phyloP scores from a whole-genome alignment of 2,113 vertebrate species.

The Odontophorus gujanensis region DNA sequence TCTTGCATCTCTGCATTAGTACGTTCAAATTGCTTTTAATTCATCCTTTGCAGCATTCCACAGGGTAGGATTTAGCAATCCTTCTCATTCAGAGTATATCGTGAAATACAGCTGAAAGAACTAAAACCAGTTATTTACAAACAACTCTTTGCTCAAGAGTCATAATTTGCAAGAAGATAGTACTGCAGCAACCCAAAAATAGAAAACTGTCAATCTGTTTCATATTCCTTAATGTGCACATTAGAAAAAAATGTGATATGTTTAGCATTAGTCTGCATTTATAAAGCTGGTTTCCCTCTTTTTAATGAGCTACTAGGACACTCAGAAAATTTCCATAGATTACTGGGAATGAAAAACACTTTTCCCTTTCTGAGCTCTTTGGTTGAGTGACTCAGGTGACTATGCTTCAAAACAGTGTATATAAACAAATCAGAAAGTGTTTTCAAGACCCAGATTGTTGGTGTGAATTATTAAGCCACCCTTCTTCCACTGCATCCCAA shows the following conservation, averaged over 20 bases:
- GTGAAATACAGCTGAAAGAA: neutral
- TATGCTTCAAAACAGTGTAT: neutral
- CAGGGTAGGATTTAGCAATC: neutral
- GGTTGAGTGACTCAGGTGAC: neutral
- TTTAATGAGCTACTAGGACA: neutral
- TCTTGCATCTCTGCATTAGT: neutral
- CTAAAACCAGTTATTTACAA: neutral
- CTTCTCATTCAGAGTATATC: neutral
- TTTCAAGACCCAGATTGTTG: neutral
- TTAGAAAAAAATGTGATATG: neutral
- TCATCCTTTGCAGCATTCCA: neutral
- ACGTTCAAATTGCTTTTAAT: neutral
- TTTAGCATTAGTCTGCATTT: neutral
- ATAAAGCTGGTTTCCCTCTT: neutral
- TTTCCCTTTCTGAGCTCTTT: neutral
- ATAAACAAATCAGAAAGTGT: slow-evolving; percentile 1
- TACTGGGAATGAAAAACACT: neutral
- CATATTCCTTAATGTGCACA: neutral
- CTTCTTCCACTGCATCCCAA: neutral
- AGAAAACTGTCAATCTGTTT: neutral
- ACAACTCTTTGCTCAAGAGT: neutral
- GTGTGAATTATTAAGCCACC: neutral
- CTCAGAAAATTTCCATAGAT: neutral
- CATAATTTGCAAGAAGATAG: neutral
- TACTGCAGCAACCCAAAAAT: neutral